Evolutionary conservation across 2,113 vertebrate species (phyloP), one percentile per base, ranked within the genome.

Genomic region (Amphiprion ocellaris): DNA sequence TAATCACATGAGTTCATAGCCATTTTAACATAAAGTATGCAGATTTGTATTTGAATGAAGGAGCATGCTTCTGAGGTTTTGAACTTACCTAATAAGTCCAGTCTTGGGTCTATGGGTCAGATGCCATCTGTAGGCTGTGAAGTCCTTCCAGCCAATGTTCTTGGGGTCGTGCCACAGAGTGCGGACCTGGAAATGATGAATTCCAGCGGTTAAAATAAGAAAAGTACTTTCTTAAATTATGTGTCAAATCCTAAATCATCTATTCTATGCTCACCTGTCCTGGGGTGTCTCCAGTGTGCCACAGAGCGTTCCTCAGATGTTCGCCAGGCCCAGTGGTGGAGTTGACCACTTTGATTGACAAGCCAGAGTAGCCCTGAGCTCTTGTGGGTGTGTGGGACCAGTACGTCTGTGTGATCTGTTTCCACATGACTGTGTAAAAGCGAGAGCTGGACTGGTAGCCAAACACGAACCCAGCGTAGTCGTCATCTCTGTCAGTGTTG

Each of bases 381-480:
- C 92, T 96, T 1, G 97, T 99, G 63, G 98, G 98, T 10, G 95
- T 95, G 58, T 93, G 89, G 50, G 97, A 97, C 98, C 98, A 99
- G 83, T 99, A 99, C 8, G 98, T 96, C 87, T 99, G 98, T 2
- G 98, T 99, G 86, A 99, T 95, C 92, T 99, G 98, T 85, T 99
- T 99, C 98, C 98, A 99, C 98, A 99, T 99, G 54, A 99, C 98
- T 1, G 99, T 97, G 30, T 99, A 99, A 93, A 99, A 99, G 78
- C 97, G 97, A 47, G 97, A 96, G 88, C 98, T 99, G 61, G 98
- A 99, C 83, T 99, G 98, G 90, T 99, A 99, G 54, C 97, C 97
- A 77, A 99, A 99, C 46, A 99, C 98, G 69, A 99, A 99, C 8
- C 98, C 98, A 5, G 97, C 98, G 4, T 99, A 99, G 90, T 99